These are phyloP conservation scores for Paracyclopina nana DNA, from an alignment of 1,140 invertebrate species.

Conservation along the genomic window DNA sequence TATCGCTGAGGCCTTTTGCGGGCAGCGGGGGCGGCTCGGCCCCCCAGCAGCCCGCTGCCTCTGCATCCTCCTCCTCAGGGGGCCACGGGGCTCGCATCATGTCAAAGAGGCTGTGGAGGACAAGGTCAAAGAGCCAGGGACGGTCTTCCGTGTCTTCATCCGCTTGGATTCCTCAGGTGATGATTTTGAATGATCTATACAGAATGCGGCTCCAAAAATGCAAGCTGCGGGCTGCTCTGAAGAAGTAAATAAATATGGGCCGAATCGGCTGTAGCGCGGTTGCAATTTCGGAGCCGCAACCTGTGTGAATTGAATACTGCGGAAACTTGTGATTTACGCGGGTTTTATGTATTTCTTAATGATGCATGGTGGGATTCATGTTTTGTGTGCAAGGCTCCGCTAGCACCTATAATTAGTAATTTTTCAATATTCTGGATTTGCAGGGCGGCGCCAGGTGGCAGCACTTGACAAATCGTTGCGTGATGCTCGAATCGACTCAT, in stretches of 20 bases:
- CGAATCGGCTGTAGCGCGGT: too few species aligned
- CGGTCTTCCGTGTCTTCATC: constrained; percentile 31
- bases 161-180: constrained; percentile 60
- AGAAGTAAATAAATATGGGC: too few species aligned
- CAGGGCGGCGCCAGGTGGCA: constrained; percentile 67
- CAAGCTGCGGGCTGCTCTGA: too few species aligned
- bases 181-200: too few species aligned
- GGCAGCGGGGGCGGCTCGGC: neutral
- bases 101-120: constrained; percentile 57
- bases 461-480: constrained; percentile 47
- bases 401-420: neutral
- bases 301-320: too few species aligned
- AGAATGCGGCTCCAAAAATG: too few species aligned
- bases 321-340: too few species aligned
- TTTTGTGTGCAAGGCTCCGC: too few species aligned
- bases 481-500: constrained; percentile 44
- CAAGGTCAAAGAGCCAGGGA: constrained; percentile 53
- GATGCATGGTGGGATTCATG: too few species aligned
- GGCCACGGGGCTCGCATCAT: constrained; percentile 36
- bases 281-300: too few species aligned
- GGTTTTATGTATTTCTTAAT: too few species aligned
- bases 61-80: constrained; percentile 18
- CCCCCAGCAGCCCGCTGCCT: constrained; percentile 6
- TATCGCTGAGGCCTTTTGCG: constrained; percentile 5
- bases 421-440: constrained; percentile 16